Base-by-base conservation (phyloP, 2,888 invertebrate genomes). In the Stictocephala bisonia region DNA sequence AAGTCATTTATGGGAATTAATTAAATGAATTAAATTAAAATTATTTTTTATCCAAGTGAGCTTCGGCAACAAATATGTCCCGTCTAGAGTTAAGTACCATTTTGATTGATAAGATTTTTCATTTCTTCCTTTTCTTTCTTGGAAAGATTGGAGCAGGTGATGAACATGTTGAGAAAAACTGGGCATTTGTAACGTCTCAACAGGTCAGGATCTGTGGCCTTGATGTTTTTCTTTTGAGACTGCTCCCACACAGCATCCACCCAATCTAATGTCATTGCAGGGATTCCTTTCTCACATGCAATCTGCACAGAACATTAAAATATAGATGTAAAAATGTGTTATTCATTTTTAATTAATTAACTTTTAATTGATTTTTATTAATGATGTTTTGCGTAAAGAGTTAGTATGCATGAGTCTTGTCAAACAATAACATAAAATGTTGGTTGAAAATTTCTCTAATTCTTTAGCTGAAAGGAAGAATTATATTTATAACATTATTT, bases 181-280 rank as follows among this genome's bases (percentile, higher is more conserved):
- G 92, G 92, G 82, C 92, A 88, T 79, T 85, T 84, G 78, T 86
- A 87, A 60, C 84, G 83, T 15, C 88, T 81, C 81, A 95, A 95
- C 81, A 95, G 95, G 68, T 88, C 87, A 0, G 85, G 75, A 76
- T 93, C 91, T 0, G 87, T 85, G 0, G 90, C 93, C 53, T 85
- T 85, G 0, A 93, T 84, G 40, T 77, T 71, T 18, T 75, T 48
- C 78, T 89, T 90, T 50, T 90, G 85, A 68, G 93, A 92, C 1
- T 86, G 85, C 13, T 91, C 85, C 96, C 96, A 97, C 0, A 96
- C 91, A 0, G 89, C 89, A 35, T 90, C 86, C 0, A 97, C 86
- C 96, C 97, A 97, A 15, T 89, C 86, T 7, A 89, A 87, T 3
- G 88, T 87, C 91, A 96, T 92, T 9, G 96, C 87, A 29, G 91